Evolutionary conservation across 2,113 vertebrate species (phyloP).

Genomic region (Sclerurus mexicanus): DNA sequence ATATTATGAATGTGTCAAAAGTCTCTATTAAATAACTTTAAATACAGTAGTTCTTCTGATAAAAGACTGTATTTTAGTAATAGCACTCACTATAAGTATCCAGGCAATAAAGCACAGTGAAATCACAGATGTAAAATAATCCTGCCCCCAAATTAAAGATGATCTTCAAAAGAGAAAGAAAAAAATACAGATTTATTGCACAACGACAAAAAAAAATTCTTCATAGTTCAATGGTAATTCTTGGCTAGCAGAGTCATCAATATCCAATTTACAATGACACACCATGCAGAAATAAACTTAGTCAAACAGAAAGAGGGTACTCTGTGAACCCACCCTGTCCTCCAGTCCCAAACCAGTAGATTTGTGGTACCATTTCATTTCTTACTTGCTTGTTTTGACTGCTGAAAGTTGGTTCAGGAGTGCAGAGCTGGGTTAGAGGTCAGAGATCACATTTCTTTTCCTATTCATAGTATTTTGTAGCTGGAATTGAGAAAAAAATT

Average conservation of each 20-base stretch:
- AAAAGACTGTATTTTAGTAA: neutral
- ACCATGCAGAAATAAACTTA: neutral
- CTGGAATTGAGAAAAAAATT: neutral
- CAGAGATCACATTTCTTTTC: neutral
- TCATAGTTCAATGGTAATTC: neutral
- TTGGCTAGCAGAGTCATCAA: neutral
- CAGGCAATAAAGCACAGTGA: neutral
- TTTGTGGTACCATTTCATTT: neutral
- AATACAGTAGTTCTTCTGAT: neutral
- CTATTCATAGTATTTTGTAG: neutral
- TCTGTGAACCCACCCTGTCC: neutral
- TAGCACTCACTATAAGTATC: neutral
- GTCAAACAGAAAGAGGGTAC: neutral
- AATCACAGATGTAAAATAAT: neutral
- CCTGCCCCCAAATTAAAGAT: neutral
- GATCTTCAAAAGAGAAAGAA: neutral
- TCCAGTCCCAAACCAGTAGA: neutral
- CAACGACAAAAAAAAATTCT: neutral
- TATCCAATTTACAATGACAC: neutral
- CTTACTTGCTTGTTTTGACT: neutral
- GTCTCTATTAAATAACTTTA: neutral
- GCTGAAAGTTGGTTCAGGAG: neutral
- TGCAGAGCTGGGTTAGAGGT: neutral
- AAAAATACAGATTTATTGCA: neutral
- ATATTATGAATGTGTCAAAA: neutral